Percentiles rank a stretch among this genome's conserved stretches.
phyloP scores from a whole-genome alignment of 2,113 vertebrate genomes.

The Sorex fumeus region DNA sequence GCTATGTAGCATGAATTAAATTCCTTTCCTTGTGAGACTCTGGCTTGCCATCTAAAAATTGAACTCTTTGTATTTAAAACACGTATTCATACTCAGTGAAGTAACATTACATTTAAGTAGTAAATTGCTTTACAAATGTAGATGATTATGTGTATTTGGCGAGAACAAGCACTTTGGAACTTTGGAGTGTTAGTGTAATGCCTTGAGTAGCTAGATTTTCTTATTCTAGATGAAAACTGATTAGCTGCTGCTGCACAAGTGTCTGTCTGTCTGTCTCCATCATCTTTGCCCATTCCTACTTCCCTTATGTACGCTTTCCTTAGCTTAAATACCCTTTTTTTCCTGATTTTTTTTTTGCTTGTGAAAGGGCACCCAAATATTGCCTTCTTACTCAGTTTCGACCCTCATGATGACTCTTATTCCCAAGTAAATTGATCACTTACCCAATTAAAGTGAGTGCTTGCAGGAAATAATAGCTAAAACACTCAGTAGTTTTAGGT shows the following conservation, averaged over 20 bases:
- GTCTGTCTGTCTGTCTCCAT: neutral
- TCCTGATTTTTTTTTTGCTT: neutral
- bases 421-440: slow-evolving; percentile 52
- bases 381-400: slow-evolving; percentile 27
- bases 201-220: neutral
- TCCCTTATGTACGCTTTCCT: neutral
- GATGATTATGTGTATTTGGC: slow-evolving; percentile 23
- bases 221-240: neutral
- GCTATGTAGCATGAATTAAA: neutral
- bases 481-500: slow-evolving; percentile 57
- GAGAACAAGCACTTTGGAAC: neutral
- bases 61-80: neutral
- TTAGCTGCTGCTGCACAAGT: neutral
- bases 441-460: slow-evolving; percentile 59
- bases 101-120: neutral
- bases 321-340: neutral
- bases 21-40: neutral
- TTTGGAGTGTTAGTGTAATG: neutral
- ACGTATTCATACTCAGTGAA: neutral
- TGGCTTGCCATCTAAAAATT: neutral
- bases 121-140: slow-evolving; percentile 14
- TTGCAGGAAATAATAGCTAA: slow-evolving; percentile 57
- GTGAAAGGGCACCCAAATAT: neutral
- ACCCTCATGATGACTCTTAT: neutral
- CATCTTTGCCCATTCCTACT: neutral